These are phyloP conservation scores for Thalassoma bifasciatum DNA, from an alignment of 2,113 vertebrate species.

Conservation along the genomic window DNA sequence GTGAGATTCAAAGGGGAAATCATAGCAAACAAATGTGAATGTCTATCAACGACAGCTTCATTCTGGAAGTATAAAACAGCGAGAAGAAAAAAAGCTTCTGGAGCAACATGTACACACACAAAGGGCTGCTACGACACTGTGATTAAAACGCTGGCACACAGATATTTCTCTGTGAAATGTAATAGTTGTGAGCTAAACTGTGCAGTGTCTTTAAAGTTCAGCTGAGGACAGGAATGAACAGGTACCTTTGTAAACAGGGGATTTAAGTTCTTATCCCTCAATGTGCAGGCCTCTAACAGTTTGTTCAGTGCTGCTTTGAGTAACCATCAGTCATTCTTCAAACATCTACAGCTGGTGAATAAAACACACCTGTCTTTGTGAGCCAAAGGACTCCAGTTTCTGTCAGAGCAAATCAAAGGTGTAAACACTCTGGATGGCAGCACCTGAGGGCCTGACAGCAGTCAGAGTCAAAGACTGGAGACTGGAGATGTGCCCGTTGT, in stretches of 20 bases:
- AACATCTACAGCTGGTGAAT: not conserved
- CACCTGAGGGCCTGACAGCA: not conserved
- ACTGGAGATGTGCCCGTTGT: not conserved
- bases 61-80: conserved; percentile 6
- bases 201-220: conserved; percentile 17
- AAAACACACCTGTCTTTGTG: not conserved
- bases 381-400: not conserved
- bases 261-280: not conserved
- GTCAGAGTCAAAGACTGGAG: not conserved
- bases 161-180: conserved; percentile 25
- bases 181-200: conserved; percentile 25
- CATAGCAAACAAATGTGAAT: not conserved
- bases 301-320: conserved; percentile 8
- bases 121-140: conserved; percentile 27
- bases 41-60: not conserved
- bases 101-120: conserved; percentile 8
- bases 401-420: not conserved
- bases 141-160: conserved; percentile 4
- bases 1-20: not conserved
- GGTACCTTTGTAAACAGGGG: conserved; percentile 28
- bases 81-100: not conserved
- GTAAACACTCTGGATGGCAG: conserved; percentile 9
- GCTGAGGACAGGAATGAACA: conserved; percentile 15
- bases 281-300: conserved; percentile 10
- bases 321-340: not conserved